Conservation (phyloP, 2,113 vertebrate genomes). For the Hippocampus abdominalis region DNA sequence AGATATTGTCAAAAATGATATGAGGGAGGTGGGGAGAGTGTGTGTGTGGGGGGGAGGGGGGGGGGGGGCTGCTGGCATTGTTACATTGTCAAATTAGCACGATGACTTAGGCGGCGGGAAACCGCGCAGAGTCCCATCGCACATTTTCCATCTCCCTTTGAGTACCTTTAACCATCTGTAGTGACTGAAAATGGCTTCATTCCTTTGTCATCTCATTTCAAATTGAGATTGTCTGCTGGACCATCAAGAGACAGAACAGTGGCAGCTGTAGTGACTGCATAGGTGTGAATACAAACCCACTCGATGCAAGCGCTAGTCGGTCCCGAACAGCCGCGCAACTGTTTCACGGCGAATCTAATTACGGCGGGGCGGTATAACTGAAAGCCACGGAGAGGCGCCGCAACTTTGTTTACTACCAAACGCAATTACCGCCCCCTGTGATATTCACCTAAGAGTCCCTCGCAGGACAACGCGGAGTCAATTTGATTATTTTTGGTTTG, state of each 20-base stretch:
- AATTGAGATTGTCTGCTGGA: slow-evolving; percentile 64
- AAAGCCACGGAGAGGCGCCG: slow-evolving; percentile 54
- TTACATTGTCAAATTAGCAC: slow-evolving; percentile 67
- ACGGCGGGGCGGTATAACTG: slow-evolving; percentile 55
- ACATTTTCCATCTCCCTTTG: slow-evolving; percentile 56
- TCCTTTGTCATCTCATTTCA: slow-evolving; percentile 66
- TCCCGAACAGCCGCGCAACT: slow-evolving; percentile 60
- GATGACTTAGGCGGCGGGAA: slow-evolving; percentile 56
- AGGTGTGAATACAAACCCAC: slow-evolving; percentile 66
- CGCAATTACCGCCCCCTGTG: slow-evolving; percentile 30
- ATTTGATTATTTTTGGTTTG: slow-evolving; percentile 48
- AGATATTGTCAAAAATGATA: slow-evolving; percentile 60
- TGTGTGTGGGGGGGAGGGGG: too few relatives aligned
- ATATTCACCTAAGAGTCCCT: slow-evolving; percentile 31
- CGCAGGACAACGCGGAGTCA: slow-evolving; percentile 41
- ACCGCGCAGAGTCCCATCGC: slow-evolving; percentile 56
- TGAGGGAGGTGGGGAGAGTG: slow-evolving; percentile 7
- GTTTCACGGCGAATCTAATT: slow-evolving; percentile 71
- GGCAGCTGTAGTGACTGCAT: slow-evolving; percentile 62
- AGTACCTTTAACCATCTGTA: slow-evolving; percentile 71
- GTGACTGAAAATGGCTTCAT: slow-evolving; percentile 61
- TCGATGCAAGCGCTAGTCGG: slow-evolving; percentile 49
- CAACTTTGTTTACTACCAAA: slow-evolving; percentile 64
- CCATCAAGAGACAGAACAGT: slow-evolving; percentile 62
- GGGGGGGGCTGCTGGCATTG: slow-evolving; percentile 39